These are phyloP conservation scores for Nycticryphes semicollaris DNA, from an alignment of 2,113 vertebrate species.

Conservation along the genomic window DNA sequence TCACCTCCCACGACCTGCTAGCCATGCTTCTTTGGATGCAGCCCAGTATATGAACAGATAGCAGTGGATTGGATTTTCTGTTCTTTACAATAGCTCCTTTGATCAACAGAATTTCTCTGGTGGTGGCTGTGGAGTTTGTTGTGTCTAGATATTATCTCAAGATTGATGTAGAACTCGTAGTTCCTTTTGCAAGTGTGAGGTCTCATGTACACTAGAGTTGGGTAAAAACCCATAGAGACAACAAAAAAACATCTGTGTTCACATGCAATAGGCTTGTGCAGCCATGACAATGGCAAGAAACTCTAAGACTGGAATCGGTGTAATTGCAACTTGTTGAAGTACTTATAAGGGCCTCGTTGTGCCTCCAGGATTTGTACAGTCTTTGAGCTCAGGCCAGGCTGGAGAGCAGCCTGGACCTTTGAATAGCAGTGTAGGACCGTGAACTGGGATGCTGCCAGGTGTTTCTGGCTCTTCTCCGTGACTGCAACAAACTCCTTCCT, in stretches of 20 bases:
- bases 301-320: rapidly evolving
- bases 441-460: rapidly evolving
- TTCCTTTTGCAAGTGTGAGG: neutral
- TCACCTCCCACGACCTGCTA: too few relatives aligned
- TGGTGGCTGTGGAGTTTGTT: neutral
- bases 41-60: neutral
- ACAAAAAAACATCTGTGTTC: neutral
- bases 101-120: neutral
- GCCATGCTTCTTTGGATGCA: too few relatives aligned
- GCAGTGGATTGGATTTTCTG: neutral
- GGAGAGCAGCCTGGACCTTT: neutral
- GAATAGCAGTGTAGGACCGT: rapidly evolving
- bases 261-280: rapidly evolving
- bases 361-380: neutral
- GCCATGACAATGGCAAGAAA: neutral
- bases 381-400: neutral
- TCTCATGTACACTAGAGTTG: neutral
- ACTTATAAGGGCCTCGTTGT: neutral
- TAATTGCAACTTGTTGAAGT: neutral
- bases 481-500: neutral
- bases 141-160: neutral
- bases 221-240: neutral
- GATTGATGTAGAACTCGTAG: neutral
- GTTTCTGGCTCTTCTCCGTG: neutral
- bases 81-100: neutral